A percentile compares a stretch with the other conserved stretches of the same genome.
Conservation (phyloP, 2,113 vertebrate species). For the Bubalus kerabau region DNA sequence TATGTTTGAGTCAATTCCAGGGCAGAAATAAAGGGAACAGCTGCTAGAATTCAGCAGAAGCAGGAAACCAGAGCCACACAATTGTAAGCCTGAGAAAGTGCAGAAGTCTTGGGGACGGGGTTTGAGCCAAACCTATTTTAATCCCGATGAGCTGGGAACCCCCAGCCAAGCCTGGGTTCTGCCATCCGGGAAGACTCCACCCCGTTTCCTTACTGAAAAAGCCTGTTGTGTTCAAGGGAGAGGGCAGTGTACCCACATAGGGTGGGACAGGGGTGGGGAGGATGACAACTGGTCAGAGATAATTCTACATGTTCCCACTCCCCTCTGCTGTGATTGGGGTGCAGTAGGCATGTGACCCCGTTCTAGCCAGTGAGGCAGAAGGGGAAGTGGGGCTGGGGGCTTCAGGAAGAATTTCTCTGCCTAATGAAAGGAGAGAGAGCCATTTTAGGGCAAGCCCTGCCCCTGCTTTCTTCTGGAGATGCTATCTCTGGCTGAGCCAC, state of each 20-base stretch:
- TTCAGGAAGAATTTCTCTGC: neutral
- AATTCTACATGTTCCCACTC: neutral
- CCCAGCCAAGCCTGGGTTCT: neutral
- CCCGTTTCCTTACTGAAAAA: neutral
- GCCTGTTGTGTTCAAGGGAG: neutral
- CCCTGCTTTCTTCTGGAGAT: neutral
- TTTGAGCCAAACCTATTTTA: neutral
- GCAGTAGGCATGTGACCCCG: neutral
- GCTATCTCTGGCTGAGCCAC: neutral
- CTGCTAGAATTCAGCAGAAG: constrained; percentile 32
- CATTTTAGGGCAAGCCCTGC: neutral
- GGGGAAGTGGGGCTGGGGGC: neutral
- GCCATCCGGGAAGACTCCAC: neutral
- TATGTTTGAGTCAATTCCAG: constrained; percentile 25
- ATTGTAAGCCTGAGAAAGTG: neutral
- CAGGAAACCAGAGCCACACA: constrained; percentile 19
- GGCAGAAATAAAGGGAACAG: constrained; percentile 49
- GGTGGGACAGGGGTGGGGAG: too few species aligned
- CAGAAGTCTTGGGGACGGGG: neutral
- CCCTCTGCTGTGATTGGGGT: neutral
- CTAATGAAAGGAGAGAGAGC: neutral
- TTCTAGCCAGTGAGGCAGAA: neutral
- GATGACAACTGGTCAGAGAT: neutral
- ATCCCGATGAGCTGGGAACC: neutral
- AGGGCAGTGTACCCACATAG: neutral